Conservation (phyloP, 53 echinoderm and acorn worm species). For the Zoroaster sp. region DNA sequence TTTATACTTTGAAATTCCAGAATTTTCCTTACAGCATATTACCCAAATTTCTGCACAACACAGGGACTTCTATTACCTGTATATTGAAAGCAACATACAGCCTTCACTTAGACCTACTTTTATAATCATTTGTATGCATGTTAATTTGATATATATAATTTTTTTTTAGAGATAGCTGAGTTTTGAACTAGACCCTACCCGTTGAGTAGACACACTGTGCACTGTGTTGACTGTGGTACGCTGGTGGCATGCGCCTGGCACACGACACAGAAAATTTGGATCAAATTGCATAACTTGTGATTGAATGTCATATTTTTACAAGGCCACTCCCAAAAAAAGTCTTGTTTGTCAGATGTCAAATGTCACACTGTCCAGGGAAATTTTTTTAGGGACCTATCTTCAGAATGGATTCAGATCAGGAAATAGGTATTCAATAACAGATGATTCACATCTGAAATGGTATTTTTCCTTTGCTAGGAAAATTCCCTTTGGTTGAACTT, state of each 20-base stretch:
- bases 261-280: slow-evolving; percentile 20
- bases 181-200: not conserved
- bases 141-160: too few relatives aligned
- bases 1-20: not conserved
- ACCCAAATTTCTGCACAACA: not conserved
- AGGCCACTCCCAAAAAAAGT: slow-evolving; percentile 31
- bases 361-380: too few relatives aligned
- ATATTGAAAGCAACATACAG: not conserved
- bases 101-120: not conserved
- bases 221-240: too few relatives aligned
- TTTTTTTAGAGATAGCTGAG: not conserved
- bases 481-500: too few relatives aligned
- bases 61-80: not conserved
- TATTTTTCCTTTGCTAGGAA: too few relatives aligned
- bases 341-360: not conserved
- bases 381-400: not conserved
- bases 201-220: not conserved
- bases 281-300: slow-evolving; percentile 34
- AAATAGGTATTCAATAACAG: too few relatives aligned
- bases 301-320: slow-evolving; percentile 57
- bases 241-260: slow-evolving; percentile 17
- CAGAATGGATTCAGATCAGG: not conserved
- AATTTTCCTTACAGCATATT: not conserved
- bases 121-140: not conserved
- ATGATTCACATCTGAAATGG: too few relatives aligned